These are phyloP conservation scores for Diplolepis rosae DNA, from an alignment of 2,888 invertebrate genomes.

Conservation along the genomic window DNA sequence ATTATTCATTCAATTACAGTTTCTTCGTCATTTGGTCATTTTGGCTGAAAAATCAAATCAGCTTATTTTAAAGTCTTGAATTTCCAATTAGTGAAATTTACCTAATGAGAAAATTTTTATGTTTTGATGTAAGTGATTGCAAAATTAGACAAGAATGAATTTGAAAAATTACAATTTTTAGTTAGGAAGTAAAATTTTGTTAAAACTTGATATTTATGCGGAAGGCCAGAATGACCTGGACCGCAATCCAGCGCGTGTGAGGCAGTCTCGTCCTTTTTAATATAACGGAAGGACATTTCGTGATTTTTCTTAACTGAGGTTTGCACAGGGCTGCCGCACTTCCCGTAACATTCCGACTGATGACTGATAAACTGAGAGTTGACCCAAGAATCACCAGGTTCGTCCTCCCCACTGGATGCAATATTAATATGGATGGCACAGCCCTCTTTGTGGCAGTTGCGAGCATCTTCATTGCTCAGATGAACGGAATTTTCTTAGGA, in stretches of 20 bases:
- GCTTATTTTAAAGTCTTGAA: background rate
- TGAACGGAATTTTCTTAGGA: constrained; percentile 87
- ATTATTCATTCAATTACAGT: constrained; percentile 53
- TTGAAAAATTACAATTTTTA: background rate
- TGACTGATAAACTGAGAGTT: constrained; percentile 88
- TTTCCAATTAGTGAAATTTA: background rate
- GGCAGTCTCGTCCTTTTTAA: constrained; percentile 44
- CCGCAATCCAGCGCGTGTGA: constrained; percentile 49
- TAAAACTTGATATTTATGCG: constrained; percentile 37
- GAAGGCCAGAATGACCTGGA: constrained; percentile 62
- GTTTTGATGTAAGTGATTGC: background rate
- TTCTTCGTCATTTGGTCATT: constrained; percentile 56
- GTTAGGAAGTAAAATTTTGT: background rate
- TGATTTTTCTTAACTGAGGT: constrained; percentile 61
- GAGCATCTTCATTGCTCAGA: constrained; percentile 89
- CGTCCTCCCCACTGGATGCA: constrained; percentile 92
- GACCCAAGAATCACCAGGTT: constrained; percentile 90
- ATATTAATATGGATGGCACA: constrained; percentile 95
- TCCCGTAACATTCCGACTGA: constrained; percentile 89
- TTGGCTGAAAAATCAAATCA: constrained; percentile 51
- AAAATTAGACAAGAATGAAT: background rate
- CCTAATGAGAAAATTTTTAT: background rate
- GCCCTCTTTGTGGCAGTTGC: constrained; percentile 92
- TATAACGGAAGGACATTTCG: constrained; percentile 44
- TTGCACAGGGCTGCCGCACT: constrained; percentile 84